Evolutionary conservation across 2,113 vertebrate species (phyloP).

Genomic region (Brienomyrus brachyistius): DNA sequence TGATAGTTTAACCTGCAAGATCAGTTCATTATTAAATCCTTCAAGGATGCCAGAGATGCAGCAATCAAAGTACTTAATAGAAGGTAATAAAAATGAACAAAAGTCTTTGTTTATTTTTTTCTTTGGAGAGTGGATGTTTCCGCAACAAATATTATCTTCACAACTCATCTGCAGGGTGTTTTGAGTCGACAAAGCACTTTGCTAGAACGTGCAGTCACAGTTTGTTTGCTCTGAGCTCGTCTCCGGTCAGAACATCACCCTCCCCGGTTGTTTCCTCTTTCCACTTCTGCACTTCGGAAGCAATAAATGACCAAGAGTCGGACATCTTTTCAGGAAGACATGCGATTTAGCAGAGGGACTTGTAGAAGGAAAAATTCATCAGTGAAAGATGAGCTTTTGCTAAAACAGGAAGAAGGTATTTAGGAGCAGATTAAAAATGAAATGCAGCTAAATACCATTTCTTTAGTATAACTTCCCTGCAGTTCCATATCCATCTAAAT

Average conservation of each 20-base stretch:
- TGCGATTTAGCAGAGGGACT: neutral
- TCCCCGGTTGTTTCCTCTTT: neutral
- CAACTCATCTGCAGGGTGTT: slow-evolving; percentile 49
- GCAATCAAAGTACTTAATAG: slow-evolving; percentile 42
- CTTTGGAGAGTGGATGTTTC: slow-evolving; percentile 48
- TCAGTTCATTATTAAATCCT: neutral
- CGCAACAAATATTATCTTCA: slow-evolving; percentile 51
- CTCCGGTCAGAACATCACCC: neutral
- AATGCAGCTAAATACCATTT: neutral
- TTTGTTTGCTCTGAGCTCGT: neutral
- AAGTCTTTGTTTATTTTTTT: slow-evolving; percentile 53
- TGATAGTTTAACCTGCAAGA: neutral
- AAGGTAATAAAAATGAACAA: slow-evolving; percentile 26
- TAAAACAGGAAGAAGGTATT: neutral
- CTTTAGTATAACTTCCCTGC: neutral
- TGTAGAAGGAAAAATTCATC: neutral
- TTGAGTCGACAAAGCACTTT: slow-evolving; percentile 28
- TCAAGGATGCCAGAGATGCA: neutral
- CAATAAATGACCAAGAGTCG: neutral
- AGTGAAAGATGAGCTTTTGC: neutral
- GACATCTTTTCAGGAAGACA: neutral
- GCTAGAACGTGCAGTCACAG: slow-evolving; percentile 17
- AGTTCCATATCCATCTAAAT: neutral
- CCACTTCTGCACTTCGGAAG: neutral
- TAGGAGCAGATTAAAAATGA: neutral